These are phyloP conservation scores for Lepidochitona cinerea DNA, from an alignment of 2,888 invertebrate genomes.

Conservation along the genomic window DNA sequence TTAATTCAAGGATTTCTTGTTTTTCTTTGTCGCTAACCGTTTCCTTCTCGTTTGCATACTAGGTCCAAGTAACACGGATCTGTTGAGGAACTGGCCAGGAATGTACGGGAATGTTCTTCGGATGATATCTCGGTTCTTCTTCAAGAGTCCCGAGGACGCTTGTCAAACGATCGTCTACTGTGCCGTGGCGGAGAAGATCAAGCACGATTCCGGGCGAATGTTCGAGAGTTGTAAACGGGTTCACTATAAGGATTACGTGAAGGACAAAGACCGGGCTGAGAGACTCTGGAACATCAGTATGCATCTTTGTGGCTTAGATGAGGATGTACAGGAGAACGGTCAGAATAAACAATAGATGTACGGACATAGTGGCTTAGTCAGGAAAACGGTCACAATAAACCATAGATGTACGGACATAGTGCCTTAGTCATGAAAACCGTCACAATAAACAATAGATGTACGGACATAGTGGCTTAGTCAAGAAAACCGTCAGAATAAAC, in stretches of 20 bases:
- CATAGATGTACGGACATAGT: too few relatives aligned
- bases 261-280: slow-evolving; percentile 38
- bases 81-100: slow-evolving; percentile 59
- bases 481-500: too few relatives aligned
- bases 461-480: too few relatives aligned
- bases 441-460: too few relatives aligned
- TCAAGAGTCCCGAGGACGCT: slow-evolving; percentile 61
- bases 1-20: too few relatives aligned
- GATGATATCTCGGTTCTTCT: slow-evolving; percentile 48
- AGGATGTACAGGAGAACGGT: not conserved
- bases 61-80: slow-evolving; percentile 56
- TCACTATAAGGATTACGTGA: slow-evolving; percentile 35
- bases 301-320: slow-evolving; percentile 41
- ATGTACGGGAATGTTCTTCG: slow-evolving; percentile 52
- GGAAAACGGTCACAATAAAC: too few relatives aligned
- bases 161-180: slow-evolving; percentile 61
- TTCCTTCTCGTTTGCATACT: too few relatives aligned
- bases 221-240: slow-evolving; percentile 47
- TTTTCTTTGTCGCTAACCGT: too few relatives aligned
- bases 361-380: too few relatives aligned
- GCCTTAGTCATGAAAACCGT: too few relatives aligned
- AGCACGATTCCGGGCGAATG: slow-evolving; percentile 52
- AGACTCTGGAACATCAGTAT: slow-evolving; percentile 54
- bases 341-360: too few relatives aligned
- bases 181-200: slow-evolving; percentile 53